Base-by-base conservation (phyloP, 2,113 vertebrate genomes). In the Monarcha castaneiventris region DNA sequence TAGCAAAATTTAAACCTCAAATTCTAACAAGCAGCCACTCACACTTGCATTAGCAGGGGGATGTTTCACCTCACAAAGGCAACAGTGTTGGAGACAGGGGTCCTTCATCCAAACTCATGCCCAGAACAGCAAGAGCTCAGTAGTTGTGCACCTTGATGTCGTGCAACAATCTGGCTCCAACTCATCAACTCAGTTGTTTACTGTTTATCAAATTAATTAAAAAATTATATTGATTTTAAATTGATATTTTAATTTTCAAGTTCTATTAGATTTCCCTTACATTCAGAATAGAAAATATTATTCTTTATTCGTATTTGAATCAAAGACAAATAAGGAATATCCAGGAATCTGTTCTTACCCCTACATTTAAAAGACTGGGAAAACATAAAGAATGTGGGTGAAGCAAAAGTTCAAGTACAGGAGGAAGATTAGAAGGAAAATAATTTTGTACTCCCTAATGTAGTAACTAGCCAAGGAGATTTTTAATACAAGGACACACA, bases 81-180 rank as follows among this genome's bases (percentile, higher is more conserved):
- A 1, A 8, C 1, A 1, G 12, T 35, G 51, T 0, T 19, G 58
- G 35, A 62, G 30, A 86, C 30, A 23, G 18, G 33, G 23, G 2
- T 46, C 23, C n/a, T 54, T n/a, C 23, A 13, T 37, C 9, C 44
- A 51, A 6, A 33, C 48, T 23, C 3, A 14, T 55, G 33, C 1
- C 1, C 26, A 74, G 61, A 78, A 16, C 18, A 20, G 39, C 1
- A 44, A 62, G 54, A 66, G 46, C n/a, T 17, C 55, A 77, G 91
- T 2, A 4, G 54, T 16, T 27, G 21, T 11, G 27, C 44, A 43
- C 4, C 25, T 56, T 14, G 32, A 32, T 77, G 68, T 33, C 88
- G 51, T 0, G 4, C 19, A 52, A n/a, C 56, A 91, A 21, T 46
- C 74, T 72, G 74, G n/a, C 15, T 79, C 49, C 44, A n/a, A 37